Evolutionary conservation across 1,140 invertebrate genomes (phyloP), one percentile per base, ranked within the genome.

Genomic region (Cydia strobilella): DNA sequence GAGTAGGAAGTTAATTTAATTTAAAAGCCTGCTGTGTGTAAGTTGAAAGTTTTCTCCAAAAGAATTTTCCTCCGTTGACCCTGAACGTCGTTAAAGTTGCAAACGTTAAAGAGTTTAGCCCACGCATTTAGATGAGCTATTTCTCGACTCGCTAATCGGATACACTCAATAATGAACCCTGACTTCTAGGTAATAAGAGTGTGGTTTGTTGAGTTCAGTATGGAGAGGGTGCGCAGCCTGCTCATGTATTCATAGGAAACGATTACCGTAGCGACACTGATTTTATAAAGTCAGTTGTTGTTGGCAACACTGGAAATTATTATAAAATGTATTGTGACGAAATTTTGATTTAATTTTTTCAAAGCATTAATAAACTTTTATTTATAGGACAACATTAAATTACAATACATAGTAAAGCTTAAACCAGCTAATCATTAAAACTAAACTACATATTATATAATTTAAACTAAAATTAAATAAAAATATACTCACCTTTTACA

Each of bases 201-300:
- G 48, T 59, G 42, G 76, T 74, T 72, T 42, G 75, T 69, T n/a
- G 20, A 23, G 54, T 59, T 23, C 2, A 12, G 20, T 23, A 23
- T 23, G 42, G 42, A 54, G 54, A 23, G 54, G 54, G 18, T 59
- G 54, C 54, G 54, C 69, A 78, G 81, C 74, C 80, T 83, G 81
- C 86, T 87, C 84, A 86, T 75, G 81, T 89, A 89, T 89, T 89
- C 84, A 89, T 87, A 78, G 84, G 82, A 79, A 73, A 23, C 78
- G 78, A 80, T 84, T 80, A 77, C 73, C 72, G n/a, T 20, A 54
- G 20, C 20, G 62, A 54, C 77, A 74, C 45, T 42, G 75, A 80
- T 63, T 51, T 78, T 59, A 13, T 74, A 78, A 77, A 45, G 73
- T 48, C 6, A 59, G 18, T 59, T 59, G 54, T 59, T 59, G 9